These are phyloP conservation scores for Anolis carolinensis DNA, from an alignment of 2,113 vertebrate genomes.

Conservation along the genomic window DNA sequence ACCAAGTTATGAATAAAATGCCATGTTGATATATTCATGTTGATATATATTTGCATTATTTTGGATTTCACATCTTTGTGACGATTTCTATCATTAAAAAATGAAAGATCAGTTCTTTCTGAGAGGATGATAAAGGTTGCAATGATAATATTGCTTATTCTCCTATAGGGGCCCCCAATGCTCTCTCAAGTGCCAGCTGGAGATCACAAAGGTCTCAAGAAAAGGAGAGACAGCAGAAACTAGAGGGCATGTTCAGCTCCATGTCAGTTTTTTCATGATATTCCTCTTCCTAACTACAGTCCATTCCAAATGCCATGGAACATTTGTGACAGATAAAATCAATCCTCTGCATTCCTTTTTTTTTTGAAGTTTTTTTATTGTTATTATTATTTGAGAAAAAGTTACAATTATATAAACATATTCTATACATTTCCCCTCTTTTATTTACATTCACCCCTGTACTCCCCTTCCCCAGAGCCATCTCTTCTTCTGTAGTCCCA, in stretches of 20 bases:
- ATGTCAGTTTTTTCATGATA: background rate
- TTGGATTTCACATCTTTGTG: background rate
- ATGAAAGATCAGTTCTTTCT: background rate
- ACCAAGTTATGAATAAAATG: too few relatives aligned
- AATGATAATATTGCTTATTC: background rate
- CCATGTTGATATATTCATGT: background rate
- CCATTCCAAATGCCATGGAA: background rate
- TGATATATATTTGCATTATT: background rate
- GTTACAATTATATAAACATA: too few relatives aligned
- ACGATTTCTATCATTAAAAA: background rate
- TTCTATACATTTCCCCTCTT: too few relatives aligned
- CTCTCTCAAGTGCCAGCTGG: background rate
- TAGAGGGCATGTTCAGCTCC: background rate
- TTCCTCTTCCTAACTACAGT: background rate
- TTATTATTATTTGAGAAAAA: too few relatives aligned
- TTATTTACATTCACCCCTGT: too few relatives aligned
- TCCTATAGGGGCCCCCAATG: background rate
- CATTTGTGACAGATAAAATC: too few relatives aligned
- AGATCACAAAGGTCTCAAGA: too few relatives aligned
- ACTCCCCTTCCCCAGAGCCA: too few relatives aligned
- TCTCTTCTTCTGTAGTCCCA: too few relatives aligned
- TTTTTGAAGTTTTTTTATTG: too few relatives aligned
- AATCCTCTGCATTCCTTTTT: too few relatives aligned
- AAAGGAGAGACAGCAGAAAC: background rate
- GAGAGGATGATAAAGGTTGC: too few relatives aligned